phyloP scores from a whole-genome alignment of 2,797 vertebrate species.

The Neosilurus mollespiculum region DNA sequence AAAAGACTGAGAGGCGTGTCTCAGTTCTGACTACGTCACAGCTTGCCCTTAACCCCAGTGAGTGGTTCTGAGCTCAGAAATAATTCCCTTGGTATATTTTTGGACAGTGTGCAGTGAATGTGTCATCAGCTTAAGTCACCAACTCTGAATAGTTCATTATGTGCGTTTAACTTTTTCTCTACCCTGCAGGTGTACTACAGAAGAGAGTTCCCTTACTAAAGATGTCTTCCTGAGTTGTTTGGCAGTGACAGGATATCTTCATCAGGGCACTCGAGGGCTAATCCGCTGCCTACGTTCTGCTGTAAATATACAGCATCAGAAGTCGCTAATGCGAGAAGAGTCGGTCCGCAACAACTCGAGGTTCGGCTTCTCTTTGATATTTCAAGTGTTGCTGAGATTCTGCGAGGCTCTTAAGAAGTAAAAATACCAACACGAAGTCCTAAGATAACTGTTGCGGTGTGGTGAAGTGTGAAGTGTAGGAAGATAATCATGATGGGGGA shows the following conservation, averaged over 20 bases:
- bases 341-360: background rate
- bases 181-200: background rate
- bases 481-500: conserved; percentile 12
- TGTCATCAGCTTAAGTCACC: background rate
- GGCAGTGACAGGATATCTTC: background rate
- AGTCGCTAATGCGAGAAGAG: background rate
- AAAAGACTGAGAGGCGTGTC: too few species aligned
- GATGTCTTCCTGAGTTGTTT: background rate
- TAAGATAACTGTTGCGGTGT: background rate
- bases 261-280: background rate
- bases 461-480: conserved; percentile 15
- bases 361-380: conserved; percentile 7
- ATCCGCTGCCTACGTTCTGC: conserved; percentile 16
- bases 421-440: background rate
- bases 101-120: background rate
- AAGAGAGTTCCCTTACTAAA: background rate
- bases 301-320: conserved; percentile 27
- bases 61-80: too few species aligned
- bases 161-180: background rate
- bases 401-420: background rate
- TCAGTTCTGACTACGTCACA: too few species aligned
- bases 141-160: background rate
- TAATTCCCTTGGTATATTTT: background rate
- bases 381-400: background rate
- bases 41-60: too few species aligned